A percentile compares a stretch with the other conserved stretches of the same genome.
Conservation (phyloP, 2,113 vertebrate species). For the Macquaria australasica region DNA sequence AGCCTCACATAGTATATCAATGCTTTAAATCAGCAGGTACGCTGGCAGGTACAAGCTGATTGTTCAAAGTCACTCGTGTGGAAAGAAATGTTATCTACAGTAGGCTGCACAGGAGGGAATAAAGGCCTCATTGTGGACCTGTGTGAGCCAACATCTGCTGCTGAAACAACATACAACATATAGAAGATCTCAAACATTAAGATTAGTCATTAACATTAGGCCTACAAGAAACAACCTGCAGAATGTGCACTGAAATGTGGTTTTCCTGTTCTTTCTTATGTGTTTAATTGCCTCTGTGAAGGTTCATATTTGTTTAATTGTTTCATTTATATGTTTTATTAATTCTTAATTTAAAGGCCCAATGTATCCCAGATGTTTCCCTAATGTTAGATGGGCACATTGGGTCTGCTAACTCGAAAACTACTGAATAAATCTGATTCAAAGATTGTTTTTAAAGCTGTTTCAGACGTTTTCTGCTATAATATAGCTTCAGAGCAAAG, state of each 20-base stretch:
- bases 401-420: not conserved
- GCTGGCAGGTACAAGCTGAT: not conserved
- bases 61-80: not conserved
- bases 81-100: not conserved
- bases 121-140: not conserved
- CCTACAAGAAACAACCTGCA: not conserved
- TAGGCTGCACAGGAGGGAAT: not conserved
- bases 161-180: not conserved
- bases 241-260: not conserved
- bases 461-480: not conserved
- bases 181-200: not conserved
- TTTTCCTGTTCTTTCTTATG: not conserved
- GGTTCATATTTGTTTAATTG: no score
- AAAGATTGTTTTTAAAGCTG: not conserved
- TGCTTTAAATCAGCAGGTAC: constrained; percentile 34
- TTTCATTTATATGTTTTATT: not conserved
- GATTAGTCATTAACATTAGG: not conserved
- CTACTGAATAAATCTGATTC: not conserved
- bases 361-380: not conserved
- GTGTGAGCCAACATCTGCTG: not conserved
- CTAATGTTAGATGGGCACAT: not conserved
- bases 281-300: not conserved
- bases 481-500: not conserved
- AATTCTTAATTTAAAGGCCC: not conserved
- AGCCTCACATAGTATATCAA: not conserved